Evolutionary conservation across 2,113 vertebrate species (phyloP), one percentile per base, ranked within the genome.

Genomic region (Bufo bufo): DNA sequence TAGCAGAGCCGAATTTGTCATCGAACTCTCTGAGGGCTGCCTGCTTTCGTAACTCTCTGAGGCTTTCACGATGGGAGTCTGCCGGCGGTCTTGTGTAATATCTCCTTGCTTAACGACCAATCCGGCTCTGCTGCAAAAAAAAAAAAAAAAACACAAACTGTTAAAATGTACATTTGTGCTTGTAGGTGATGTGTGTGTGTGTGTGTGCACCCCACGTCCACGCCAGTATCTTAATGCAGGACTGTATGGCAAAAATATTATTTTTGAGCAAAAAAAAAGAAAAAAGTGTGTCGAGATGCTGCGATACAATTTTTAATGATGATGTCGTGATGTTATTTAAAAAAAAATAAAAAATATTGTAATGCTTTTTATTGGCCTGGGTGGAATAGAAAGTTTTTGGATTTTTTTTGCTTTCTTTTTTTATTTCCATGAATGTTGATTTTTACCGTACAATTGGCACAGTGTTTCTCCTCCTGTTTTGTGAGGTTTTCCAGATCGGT

Each of bases 401-500:
- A 54, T 54, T 54, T 58, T 58, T 58, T 58, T 58, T 58, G 3
- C 13, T 3, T 12, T 13, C 9, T 58, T 58, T 58, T 58, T 54
- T 54, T 54, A 7, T 54, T 54, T 54, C 10, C 10, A 54, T 54
- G 6, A 33, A 33, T 33, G 33, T 33, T 33, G 33, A 33, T 33
- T 33, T 45, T 45, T 3, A 74, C 72, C 9, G 72, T 75, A 75
- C 6, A 75, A 49, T 50, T 17, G 77, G n/a, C 52, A 19, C 45
- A 20, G 52, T 6, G 50, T 77, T 77, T 52, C 52, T 54, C 4
- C 2, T 52, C 19, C 14, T 78, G 75, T 54, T 78, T 78, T 23
- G 75, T 78, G 50, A 78, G 17, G 33, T 83, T 65, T 65, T 63
- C 59, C 80, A 82, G 58, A 61, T 58, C 23, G 33, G 54, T 16